These are phyloP conservation scores for Epizoanthus ramosus DNA, from an alignment of 92 coral and sea anemone genomes.

Conservation along the genomic window DNA sequence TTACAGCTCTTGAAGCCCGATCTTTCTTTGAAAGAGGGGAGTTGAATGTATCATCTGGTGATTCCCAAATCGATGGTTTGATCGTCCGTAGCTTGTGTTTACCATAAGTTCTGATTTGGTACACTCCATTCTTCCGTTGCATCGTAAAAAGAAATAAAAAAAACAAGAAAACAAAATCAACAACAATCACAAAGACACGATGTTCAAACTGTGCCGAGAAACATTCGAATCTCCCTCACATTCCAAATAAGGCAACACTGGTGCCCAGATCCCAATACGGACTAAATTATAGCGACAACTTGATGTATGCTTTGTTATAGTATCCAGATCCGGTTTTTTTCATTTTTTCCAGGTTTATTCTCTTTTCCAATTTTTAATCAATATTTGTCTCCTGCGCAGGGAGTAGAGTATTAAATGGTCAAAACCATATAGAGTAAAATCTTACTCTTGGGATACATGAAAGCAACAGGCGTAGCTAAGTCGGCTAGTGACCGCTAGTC, in stretches of 20 bases:
- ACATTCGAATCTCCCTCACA: conserved; percentile 29
- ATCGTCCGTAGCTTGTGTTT: conserved; percentile 79
- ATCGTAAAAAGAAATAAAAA: conserved; percentile 34
- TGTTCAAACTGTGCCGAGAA: conserved; percentile 12
- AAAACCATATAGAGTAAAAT: no score
- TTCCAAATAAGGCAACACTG: conserved; percentile 18
- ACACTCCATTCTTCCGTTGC: conserved; percentile 61
- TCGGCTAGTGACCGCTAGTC: no score
- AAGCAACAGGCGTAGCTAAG: no score
- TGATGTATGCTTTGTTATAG: no score
- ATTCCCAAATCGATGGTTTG: conserved; percentile 76
- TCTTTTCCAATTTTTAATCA: no score
- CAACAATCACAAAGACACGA: neutral
- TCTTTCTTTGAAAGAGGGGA: conserved; percentile 37
- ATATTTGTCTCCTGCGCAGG: no score
- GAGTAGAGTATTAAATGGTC: no score
- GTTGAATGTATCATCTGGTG: conserved; percentile 53
- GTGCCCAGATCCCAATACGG: neutral
- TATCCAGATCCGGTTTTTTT: no score
- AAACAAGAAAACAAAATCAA: neutral
- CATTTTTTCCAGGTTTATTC: no score
- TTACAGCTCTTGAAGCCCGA: conserved; percentile 21
- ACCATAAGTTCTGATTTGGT: conserved; percentile 81
- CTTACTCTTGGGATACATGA: no score
- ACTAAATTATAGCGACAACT: no score